A percentile compares a stretch with the other conserved stretches of the same genome.
Evolutionary conservation across 2,797 vertebrate genomes (phyloP).

Genomic region (Choloepus didactylus): DNA sequence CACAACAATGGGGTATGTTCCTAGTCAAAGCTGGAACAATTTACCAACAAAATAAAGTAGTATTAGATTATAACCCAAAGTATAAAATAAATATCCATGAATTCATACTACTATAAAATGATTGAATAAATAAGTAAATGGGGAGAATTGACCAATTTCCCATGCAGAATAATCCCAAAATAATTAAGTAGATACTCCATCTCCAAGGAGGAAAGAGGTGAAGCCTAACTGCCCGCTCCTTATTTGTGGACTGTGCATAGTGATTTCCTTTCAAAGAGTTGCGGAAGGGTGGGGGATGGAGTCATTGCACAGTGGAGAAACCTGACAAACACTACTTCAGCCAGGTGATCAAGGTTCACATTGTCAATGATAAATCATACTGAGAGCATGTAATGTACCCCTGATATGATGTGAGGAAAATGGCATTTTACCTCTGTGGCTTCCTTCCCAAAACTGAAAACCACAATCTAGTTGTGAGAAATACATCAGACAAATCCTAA

Average conservation of each 20-base stretch:
- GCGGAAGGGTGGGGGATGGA: not conserved
- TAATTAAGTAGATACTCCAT: not conserved
- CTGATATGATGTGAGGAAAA: not conserved
- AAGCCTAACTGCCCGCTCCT: not conserved
- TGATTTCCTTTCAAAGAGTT: not conserved
- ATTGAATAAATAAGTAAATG: not conserved
- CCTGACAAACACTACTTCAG: not conserved
- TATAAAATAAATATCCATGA: not conserved
- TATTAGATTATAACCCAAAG: not conserved
- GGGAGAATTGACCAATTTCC: not conserved
- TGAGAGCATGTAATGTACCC: not conserved
- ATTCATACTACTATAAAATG: not conserved
- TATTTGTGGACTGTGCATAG: not conserved
- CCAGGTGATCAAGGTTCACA: not conserved
- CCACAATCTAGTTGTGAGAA: not conserved
- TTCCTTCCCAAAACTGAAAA: not conserved
- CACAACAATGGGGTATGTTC: not conserved
- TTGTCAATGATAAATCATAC: not conserved
- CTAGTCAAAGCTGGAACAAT: conserved; percentile 4
- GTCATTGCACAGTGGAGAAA: not conserved
- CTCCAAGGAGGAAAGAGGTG: not conserved
- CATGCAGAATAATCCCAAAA: not conserved
- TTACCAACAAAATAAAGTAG: not conserved
- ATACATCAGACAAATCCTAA: not conserved
- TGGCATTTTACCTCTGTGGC: not conserved